These are phyloP conservation scores for Hyperopisus bebe DNA, from an alignment of 2,113 vertebrate genomes.

Conservation along the genomic window DNA sequence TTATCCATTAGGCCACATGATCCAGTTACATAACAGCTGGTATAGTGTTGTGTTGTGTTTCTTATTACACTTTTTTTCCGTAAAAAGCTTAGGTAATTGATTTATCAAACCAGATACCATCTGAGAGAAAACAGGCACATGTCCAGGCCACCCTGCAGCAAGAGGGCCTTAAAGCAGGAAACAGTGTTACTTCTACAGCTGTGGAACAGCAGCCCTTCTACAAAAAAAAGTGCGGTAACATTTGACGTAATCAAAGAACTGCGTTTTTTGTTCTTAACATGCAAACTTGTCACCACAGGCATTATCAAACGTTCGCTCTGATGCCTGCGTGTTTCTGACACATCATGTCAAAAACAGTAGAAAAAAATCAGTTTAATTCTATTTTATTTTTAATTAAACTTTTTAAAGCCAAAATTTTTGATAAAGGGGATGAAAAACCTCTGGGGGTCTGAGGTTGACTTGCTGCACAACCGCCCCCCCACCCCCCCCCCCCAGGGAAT, in stretches of 20 bases:
- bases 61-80: background rate
- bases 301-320: background rate
- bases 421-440: background rate
- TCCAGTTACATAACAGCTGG: background rate
- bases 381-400: background rate
- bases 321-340: background rate
- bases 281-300: background rate
- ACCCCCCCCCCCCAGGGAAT: background rate
- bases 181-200: background rate
- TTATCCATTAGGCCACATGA: background rate
- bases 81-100: background rate
- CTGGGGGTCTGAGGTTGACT: background rate
- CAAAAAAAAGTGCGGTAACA: background rate
- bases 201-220: background rate
- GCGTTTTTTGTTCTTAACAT: background rate
- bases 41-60: background rate
- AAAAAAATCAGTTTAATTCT: background rate
- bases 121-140: background rate
- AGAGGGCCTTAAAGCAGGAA: background rate
- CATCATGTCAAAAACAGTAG: background rate
- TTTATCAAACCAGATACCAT: background rate
- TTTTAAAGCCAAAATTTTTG: background rate
- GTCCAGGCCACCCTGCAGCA: background rate
- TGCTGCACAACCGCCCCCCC: background rate
- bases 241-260: background rate